Evolutionary conservation across 2,888 invertebrate genomes (phyloP).

Genomic region (Drosophila neotestacea): DNA sequence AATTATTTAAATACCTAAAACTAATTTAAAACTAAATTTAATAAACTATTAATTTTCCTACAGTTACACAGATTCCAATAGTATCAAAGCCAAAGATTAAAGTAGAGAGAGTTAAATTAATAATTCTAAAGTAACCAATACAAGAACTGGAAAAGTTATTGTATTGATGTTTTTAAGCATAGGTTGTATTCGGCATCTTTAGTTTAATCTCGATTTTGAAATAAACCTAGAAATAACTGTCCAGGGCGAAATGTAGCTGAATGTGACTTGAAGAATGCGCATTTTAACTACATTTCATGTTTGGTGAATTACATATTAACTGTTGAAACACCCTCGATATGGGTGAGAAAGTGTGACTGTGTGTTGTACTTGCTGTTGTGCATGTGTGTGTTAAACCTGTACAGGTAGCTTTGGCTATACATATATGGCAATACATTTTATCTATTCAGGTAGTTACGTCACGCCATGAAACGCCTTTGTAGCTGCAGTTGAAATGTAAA

Average conservation of each 20-base stretch:
- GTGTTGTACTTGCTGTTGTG: neutral
- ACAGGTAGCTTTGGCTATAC: slow-evolving; percentile 17
- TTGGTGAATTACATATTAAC: slow-evolving; percentile 44
- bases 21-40: too few relatives aligned
- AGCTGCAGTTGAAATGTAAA: slow-evolving; percentile 77
- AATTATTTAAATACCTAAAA: too few relatives aligned
- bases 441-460: slow-evolving; percentile 69
- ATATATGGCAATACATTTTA: slow-evolving; percentile 33
- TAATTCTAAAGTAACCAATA: too few relatives aligned
- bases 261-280: slow-evolving; percentile 12
- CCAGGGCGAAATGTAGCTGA: slow-evolving; percentile 3
- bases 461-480: slow-evolving; percentile 53
- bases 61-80: too few relatives aligned
- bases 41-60: too few relatives aligned
- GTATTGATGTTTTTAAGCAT: too few relatives aligned
- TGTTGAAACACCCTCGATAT: slow-evolving; percentile 5
- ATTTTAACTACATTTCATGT: slow-evolving; percentile 31
- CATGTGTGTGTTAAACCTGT: slow-evolving; percentile 4
- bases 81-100: too few relatives aligned
- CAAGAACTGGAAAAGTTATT: too few relatives aligned
- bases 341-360: neutral
- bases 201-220: too few relatives aligned
- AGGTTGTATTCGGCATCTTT: too few relatives aligned
- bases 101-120: too few relatives aligned
- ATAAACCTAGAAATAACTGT: neutral